Percentiles rank a stretch among this genome's conserved stretches.
Conservation (phyloP, 1,140 invertebrate species). For the Trissolcus basalis region DNA sequence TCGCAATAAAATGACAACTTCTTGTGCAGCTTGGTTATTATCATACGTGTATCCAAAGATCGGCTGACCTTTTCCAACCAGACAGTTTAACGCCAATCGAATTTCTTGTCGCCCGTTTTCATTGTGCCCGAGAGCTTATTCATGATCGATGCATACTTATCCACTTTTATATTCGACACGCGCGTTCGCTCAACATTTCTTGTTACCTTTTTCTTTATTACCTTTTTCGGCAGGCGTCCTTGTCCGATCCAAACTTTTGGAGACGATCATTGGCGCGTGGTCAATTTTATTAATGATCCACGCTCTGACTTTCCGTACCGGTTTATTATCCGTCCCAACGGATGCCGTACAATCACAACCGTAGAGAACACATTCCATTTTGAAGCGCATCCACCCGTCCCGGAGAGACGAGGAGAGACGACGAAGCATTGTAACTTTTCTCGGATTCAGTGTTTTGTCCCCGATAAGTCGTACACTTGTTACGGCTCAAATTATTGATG, state of each 20-base stretch:
- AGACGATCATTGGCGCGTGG: conserved; percentile 62
- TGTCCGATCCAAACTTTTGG: conserved; percentile 12
- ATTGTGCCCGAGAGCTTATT: conserved; percentile 10
- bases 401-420: too few relatives aligned
- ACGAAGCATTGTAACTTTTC: too few relatives aligned
- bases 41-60: conserved; percentile 10
- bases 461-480: too few relatives aligned
- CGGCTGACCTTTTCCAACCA: not conserved
- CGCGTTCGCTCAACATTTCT: conserved; percentile 16
- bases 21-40: conserved; percentile 13
- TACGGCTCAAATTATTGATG: too few relatives aligned
- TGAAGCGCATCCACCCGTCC: too few relatives aligned
- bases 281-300: conserved; percentile 68
- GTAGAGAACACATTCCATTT: not conserved
- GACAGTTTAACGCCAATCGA: conserved; percentile 26
- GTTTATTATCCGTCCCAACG: conserved; percentile 8
- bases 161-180: conserved; percentile 26
- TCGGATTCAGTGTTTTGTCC: too few relatives aligned
- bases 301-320: not conserved
- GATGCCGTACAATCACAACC: not conserved
- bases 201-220: not conserved
- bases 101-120: conserved; percentile 3
- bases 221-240: conserved; percentile 11
- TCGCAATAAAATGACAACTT: conserved; percentile 51
- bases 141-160: conserved; percentile 19